Conservation (phyloP, 1,140 invertebrate species). For the Orchesella cincta region DNA sequence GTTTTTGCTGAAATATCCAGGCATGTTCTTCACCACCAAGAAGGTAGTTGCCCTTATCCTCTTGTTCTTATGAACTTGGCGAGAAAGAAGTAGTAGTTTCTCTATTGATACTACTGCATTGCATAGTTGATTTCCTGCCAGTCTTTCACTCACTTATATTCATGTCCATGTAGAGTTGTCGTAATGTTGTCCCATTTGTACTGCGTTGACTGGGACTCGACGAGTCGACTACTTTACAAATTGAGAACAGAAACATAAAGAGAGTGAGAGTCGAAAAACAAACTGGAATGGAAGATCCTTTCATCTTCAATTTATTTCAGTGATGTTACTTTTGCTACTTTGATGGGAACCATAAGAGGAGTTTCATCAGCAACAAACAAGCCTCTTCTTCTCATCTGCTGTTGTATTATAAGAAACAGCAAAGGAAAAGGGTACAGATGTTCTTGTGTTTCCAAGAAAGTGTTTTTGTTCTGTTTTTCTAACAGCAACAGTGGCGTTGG, state of each 20-base stretch:
- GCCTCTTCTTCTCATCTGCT: no score
- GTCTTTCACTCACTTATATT: not conserved
- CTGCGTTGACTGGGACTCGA: no score
- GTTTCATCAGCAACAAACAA: not conserved
- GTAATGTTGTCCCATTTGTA: constrained; percentile 22
- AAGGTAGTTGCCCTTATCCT: no score
- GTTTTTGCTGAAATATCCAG: no score
- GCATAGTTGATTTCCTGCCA: constrained; percentile 8
- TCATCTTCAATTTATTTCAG: constrained; percentile 18
- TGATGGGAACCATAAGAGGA: constrained; percentile 4
- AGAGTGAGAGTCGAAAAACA: not conserved
- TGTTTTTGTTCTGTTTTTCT: no score
- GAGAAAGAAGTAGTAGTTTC: not conserved
- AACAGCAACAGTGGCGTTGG: no score
- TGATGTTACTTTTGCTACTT: not conserved
- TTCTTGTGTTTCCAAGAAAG: no score
- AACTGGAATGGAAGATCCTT: constrained; percentile 9
- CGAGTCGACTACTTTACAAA: not conserved
- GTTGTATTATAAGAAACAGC: no score
- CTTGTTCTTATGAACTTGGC: no score
- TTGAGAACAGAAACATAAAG: not conserved
- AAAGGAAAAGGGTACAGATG: no score
- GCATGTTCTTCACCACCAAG: no score
- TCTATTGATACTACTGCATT: not conserved
- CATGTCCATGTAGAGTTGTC: not conserved